Base-by-base conservation (phyloP, 2,797 vertebrate genomes). In the Emydoidea blandingii region DNA sequence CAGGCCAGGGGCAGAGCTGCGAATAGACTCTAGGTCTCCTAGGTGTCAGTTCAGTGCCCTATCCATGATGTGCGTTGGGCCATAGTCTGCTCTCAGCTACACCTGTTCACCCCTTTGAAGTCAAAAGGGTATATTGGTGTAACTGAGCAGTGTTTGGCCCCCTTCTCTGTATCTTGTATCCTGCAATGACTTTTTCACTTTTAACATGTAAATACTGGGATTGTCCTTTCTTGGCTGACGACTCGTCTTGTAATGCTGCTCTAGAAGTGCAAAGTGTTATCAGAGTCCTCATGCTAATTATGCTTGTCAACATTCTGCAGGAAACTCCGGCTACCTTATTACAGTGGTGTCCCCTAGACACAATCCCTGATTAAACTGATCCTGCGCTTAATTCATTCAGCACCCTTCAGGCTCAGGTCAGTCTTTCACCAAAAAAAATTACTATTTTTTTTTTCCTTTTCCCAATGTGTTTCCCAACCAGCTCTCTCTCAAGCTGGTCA, bases 151-250 rank as follows among this genome's bases (percentile, higher is more conserved):
- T 4, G 11, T 78, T 59, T 59, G 29, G 14, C 7, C 15, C 29
- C 47, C 47, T 16, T 16, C 47, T 78, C 76, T 31, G 27, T 49
- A 29, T 29, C 74, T 29, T 78, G n/a, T 72, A 0, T 1, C 19
- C 8, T 29, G 6, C 68, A 72, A 62, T 59, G 57, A 59, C 27
- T 59, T 31, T 31, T 59, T 59, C 57, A 31, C 57, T 59, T 31
- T 59, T 0, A 0, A 14, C 3, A 54, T 47, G 3, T 11, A 49
- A 4, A 19, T 1, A 11, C 0, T 0, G 41, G 16, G 23, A 0
- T 1, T 68, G 84, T 82, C 29, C 29, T 59, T 59, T 53, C 2
- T 1, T 2, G 3, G 6, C n/a, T 53, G 8, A 27, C 41, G 18
- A 4, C 19, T 5, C 29, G 29, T 59, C 57, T 59, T 81, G 8